Conservation (phyloP, 2,797 vertebrate species). For the Sylvia borin region DNA sequence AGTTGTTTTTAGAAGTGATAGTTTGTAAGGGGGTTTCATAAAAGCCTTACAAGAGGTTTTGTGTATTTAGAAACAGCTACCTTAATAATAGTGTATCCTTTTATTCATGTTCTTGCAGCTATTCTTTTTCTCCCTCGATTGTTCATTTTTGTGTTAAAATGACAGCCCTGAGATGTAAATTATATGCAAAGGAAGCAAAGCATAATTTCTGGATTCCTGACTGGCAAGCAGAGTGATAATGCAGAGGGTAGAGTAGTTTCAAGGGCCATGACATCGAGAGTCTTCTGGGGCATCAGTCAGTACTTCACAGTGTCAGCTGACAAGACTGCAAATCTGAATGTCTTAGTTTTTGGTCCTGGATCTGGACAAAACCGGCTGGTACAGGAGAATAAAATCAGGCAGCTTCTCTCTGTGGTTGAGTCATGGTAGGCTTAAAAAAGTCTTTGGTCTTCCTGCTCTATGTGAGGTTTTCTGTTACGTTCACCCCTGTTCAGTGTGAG, state of each 20-base stretch:
- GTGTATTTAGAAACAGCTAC: background rate
- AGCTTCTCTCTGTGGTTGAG: background rate
- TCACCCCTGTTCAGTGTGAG: background rate
- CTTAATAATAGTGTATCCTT: background rate
- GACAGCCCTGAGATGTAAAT: slow-evolving; percentile 42
- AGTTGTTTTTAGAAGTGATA: background rate
- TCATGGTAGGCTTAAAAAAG: background rate
- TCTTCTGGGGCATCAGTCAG: background rate
- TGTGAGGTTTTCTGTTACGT: background rate
- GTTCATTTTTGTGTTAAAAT: background rate
- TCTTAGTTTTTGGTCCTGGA: background rate
- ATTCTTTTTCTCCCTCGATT: background rate
- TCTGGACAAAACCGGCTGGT: background rate
- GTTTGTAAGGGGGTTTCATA: background rate
- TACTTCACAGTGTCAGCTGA: background rate
- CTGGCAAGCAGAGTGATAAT: background rate
- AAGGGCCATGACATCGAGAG: background rate
- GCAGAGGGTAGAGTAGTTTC: background rate
- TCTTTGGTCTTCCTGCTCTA: background rate
- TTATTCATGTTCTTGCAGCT: background rate
- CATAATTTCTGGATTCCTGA: slow-evolving; percentile 35
- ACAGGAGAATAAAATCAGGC: background rate
- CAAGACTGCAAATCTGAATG: background rate
- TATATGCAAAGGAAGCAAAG: slow-evolving; percentile 16
- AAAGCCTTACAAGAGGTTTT: background rate